Evolutionary conservation across 2,797 vertebrate genomes (phyloP).

Genomic region (Tinamus major): DNA sequence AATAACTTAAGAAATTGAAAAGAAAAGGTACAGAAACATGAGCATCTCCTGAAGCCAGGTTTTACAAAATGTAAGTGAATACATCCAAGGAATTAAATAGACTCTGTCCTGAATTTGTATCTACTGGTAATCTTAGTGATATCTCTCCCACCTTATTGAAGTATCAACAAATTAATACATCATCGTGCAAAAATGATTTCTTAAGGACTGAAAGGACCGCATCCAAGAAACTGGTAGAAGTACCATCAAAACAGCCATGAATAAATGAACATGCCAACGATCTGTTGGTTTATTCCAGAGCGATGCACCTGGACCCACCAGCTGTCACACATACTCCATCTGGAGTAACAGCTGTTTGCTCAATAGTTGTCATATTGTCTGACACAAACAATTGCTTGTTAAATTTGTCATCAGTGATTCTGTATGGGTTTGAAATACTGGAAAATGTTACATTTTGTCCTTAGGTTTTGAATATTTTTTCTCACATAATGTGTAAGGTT

Average conservation of each 20-base stretch:
- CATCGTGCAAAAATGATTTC: not conserved
- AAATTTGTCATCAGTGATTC: constrained; percentile 28
- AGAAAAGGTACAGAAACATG: not conserved
- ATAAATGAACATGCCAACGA: not conserved
- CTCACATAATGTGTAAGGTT: not conserved
- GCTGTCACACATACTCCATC: constrained; percentile 8
- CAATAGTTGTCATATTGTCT: constrained; percentile 14
- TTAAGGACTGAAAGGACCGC: not conserved
- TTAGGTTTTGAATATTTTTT: not conserved
- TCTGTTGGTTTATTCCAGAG: constrained; percentile 11
- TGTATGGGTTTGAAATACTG: constrained; percentile 2
- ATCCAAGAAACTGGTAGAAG: not conserved
- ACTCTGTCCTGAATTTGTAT: not conserved
- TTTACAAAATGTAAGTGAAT: not conserved
- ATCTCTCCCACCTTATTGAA: not conserved
- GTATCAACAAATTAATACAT: not conserved
- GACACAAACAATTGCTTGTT: constrained; percentile 45
- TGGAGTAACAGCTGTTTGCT: constrained; percentile 50
- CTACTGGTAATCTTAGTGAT: not conserved
- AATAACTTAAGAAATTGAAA: not conserved
- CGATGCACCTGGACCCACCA: not conserved
- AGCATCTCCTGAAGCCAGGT: not conserved
- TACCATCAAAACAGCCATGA: not conserved
- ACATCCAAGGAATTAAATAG: not conserved
- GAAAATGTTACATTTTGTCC: constrained; percentile 14